Conservation (phyloP, 1,140 invertebrate genomes). For the Drosophila varians region DNA sequence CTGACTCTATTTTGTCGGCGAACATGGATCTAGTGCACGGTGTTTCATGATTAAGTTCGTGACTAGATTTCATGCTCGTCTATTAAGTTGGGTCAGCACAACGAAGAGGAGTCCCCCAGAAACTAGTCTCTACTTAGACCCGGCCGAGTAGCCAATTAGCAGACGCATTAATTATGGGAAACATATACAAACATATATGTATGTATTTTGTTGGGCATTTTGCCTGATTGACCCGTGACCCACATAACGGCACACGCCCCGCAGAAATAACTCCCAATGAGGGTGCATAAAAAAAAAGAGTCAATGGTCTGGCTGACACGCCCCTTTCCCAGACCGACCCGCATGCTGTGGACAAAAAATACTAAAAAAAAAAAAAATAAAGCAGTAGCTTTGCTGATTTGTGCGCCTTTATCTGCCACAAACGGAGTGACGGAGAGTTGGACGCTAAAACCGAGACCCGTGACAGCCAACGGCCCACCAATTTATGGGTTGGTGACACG, state of each 20-base stretch:
- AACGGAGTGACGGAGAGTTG: constrained; percentile 18
- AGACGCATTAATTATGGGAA: constrained; percentile 56
- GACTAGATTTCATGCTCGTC: constrained; percentile 84
- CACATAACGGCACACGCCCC: constrained; percentile 67
- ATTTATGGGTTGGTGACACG: constrained; percentile 71
- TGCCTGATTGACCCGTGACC: constrained; percentile 74
- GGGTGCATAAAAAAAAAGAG: constrained; percentile 35
- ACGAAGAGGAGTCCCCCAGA: constrained; percentile 35
- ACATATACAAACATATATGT: neutral
- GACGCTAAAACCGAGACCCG: constrained; percentile 8
- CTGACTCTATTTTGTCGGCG: constrained; percentile 84
- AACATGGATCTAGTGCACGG: constrained; percentile 84
- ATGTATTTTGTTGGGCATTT: constrained; percentile 9
- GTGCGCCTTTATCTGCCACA: constrained; percentile 45
- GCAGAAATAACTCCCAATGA: constrained; percentile 49
- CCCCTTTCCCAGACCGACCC: constrained; percentile 38
- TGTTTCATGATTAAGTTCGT: constrained; percentile 84
- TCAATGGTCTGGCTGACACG: constrained; percentile 67
- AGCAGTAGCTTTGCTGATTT: constrained; percentile 59
- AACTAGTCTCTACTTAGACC: too few species aligned
- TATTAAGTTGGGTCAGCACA: constrained; percentile 84
- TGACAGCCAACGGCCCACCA: constrained; percentile 41
- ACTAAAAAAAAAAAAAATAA: too few species aligned
- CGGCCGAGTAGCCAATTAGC: constrained; percentile 40
- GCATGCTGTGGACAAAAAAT: constrained; percentile 33